Conservation (phyloP, 2,888 invertebrate genomes). For the Hesperia comma region DNA sequence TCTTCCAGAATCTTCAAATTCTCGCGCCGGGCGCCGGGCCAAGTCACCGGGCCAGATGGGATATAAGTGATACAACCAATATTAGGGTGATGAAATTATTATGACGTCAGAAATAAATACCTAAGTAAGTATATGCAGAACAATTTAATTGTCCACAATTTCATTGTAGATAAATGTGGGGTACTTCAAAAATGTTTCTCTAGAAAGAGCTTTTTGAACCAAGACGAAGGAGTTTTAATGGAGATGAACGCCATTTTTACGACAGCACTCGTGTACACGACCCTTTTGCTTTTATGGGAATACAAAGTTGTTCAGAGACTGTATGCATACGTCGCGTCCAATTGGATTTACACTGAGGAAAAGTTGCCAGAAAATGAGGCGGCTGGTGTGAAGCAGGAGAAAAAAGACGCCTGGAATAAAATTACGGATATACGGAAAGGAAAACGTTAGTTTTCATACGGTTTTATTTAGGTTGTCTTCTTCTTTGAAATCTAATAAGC, state of each 20-base stretch:
- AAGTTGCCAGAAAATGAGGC: conserved; percentile 27
- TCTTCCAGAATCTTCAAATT: conserved; percentile 7
- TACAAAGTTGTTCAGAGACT: conserved; percentile 57
- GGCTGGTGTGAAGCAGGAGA: conserved; percentile 52
- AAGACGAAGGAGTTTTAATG: conserved; percentile 53
- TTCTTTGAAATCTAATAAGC: no score
- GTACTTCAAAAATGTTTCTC: conserved; percentile 66
- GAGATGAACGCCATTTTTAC: conserved; percentile 57
- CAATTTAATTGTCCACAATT: no score
- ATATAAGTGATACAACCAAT: no score
- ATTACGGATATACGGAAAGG: conserved; percentile 46
- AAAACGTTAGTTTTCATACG: conserved; percentile 48
- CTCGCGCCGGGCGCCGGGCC: no score
- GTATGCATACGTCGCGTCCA: conserved; percentile 43
- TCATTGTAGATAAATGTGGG: conserved; percentile 64
- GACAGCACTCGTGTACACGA: conserved; percentile 53
- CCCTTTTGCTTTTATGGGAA: conserved; percentile 61
- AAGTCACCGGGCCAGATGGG: no score
- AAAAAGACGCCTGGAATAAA: conserved; percentile 53
- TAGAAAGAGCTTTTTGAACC: conserved; percentile 54
- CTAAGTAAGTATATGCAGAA: no score
- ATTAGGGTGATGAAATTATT: no score
- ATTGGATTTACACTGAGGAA: conserved; percentile 42
- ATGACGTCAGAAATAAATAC: no score
- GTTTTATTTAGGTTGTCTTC: no score